Base-by-base conservation (phyloP, 1,140 invertebrate genomes). In the Psix sp. region DNA sequence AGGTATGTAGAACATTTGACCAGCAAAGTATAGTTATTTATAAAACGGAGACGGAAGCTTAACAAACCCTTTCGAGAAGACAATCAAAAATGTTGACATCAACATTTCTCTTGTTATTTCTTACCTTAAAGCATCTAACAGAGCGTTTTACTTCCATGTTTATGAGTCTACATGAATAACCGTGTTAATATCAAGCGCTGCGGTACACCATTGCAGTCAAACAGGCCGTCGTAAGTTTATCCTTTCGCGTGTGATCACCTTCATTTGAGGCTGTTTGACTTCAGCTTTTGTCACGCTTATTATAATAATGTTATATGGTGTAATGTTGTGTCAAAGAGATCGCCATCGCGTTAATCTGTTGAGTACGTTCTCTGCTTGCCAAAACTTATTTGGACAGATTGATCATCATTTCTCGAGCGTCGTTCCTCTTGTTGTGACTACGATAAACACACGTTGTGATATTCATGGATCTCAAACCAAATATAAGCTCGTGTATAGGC, bases 101-200 rank as follows among this genome's bases (percentile, higher is more conserved):
- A 84, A 87, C 83, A 85, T 86, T 87, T 84, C 84, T 81, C 80
- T 87, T 82, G 83, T 86, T 87, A 83, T 86, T 86, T 85, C 74
- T 86, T 83, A 84, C 82, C 77, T 43, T 74, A 66, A 56, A 56
- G 15, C 62, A 72, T 49, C 31, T 40, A 65, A 66, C 7, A 17
- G 62, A 46, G 35, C 4, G 42, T 38, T 49, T 21, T 57, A 49
- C 36, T 49, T 57, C 20, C 38, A 62, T 54, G 15, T 43, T 26
- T 54, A 72, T 56, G 17, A 63, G 17, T 62, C 46, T 43, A 40
- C 31, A 65, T 56, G 57, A 46, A 60, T 60, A 57, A 49, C 39
- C 45, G 38, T 73, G 68, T 67, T 60, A 40, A 75, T 68, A 74
- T 52, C 35, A 45, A 52, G 70, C 35, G 40, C 39, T 54, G 54